Evolutionary conservation across 2,113 vertebrate species (phyloP).

Genomic region (Tylochromis polylepis): DNA sequence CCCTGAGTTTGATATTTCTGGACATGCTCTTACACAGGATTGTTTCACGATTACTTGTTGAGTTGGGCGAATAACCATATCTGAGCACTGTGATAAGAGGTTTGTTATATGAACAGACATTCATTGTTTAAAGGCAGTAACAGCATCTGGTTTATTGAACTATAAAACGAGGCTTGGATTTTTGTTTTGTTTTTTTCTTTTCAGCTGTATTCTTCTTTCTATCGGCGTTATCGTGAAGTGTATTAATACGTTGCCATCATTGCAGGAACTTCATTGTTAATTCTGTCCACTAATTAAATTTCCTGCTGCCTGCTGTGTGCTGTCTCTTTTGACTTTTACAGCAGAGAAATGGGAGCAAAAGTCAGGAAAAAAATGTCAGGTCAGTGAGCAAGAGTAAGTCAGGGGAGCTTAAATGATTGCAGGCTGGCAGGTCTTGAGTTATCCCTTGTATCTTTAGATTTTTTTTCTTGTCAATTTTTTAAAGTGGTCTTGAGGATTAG

Average conservation of each 20-base stretch:
- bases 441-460: not conserved
- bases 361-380: not conserved
- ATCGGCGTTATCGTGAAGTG: conserved; percentile 44
- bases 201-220: conserved; percentile 32
- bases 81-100: conserved; percentile 86
- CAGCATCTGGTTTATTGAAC: conserved; percentile 39
- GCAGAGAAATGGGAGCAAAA: not conserved
- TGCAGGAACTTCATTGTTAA: conserved; percentile 47
- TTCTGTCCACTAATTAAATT: conserved; percentile 69
- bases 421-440: not conserved
- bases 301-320: conserved; percentile 65
- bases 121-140: conserved; percentile 41
- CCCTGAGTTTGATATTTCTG: not conserved
- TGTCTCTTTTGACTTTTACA: conserved; percentile 13
- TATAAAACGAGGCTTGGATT: conserved; percentile 13
- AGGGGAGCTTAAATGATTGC: not conserved
- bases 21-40: conserved; percentile 2
- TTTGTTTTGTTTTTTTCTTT: not conserved
- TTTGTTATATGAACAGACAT: conserved; percentile 46
- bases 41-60: not conserved
- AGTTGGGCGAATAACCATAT: conserved; percentile 68
- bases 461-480: not conserved
- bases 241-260: conserved; percentile 52
- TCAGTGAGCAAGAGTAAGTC: not conserved
- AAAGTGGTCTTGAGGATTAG: not conserved